Evolutionary conservation across 2,888 invertebrate genomes (phyloP).

Genomic region (Lathronympha strigana): DNA sequence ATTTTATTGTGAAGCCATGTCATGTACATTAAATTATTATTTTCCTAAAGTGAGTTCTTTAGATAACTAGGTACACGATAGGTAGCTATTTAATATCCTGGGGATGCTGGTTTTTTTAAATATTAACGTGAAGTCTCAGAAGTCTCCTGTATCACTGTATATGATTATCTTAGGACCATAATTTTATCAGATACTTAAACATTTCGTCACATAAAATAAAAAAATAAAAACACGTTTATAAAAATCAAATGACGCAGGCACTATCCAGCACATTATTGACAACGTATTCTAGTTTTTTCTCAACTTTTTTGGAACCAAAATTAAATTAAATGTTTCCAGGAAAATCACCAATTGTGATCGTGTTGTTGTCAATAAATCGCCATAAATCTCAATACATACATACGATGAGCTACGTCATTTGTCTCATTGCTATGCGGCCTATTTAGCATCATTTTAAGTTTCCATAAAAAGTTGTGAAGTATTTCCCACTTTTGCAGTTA

Average conservation of each 20-base stretch:
- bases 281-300: slow-evolving; percentile 15
- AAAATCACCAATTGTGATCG: slow-evolving; percentile 53
- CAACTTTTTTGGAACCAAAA: slow-evolving; percentile 6
- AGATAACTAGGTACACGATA: no score
- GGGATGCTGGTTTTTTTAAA: no score
- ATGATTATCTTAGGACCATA: no score
- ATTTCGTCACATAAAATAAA: no score
- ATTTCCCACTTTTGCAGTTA: slow-evolving; percentile 44
- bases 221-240: background rate
- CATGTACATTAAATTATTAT: no score
- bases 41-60: no score
- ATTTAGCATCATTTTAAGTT: slow-evolving; percentile 61
- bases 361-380: slow-evolving; percentile 60
- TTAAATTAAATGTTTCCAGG: slow-evolving; percentile 30
- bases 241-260: background rate
- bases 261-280: slow-evolving; percentile 25
- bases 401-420: slow-evolving; percentile 59
- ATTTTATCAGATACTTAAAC: no score
- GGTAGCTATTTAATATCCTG: no score
- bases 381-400: slow-evolving; percentile 75
- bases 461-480: slow-evolving; percentile 41
- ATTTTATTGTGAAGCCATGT: no score
- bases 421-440: slow-evolving; percentile 71
- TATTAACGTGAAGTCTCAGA: no score
- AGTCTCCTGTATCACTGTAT: no score